Percentiles rank a stretch among this genome's conserved stretches.
phyloP scores from a whole-genome alignment of 2,113 vertebrate species.

The Machaerirhynchus nigripectus region DNA sequence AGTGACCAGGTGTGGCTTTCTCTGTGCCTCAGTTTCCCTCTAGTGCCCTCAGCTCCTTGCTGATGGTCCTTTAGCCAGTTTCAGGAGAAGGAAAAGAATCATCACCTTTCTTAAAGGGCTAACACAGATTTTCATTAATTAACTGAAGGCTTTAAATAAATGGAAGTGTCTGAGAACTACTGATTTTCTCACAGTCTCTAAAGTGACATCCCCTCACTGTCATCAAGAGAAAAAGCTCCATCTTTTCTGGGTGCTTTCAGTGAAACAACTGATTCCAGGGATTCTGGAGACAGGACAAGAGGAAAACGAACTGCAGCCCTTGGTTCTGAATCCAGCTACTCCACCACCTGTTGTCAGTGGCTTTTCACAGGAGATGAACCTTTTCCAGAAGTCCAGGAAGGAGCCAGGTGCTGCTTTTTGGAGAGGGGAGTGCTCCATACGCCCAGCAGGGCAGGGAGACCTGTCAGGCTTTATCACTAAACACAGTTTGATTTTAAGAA shows the following conservation, averaged over 20 bases:
- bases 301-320: neutral
- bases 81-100: neutral
- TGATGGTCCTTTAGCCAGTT: neutral
- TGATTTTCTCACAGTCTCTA: neutral
- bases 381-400: neutral
- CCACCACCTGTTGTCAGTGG: neutral
- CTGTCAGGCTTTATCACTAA: fast-evolving
- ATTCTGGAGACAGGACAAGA: neutral
- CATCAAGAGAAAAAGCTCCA: neutral
- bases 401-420: neutral
- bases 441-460: neutral
- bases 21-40: neutral
- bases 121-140: neutral
- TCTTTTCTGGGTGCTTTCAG: neutral
- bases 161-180: neutral
- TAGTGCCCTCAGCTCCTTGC: neutral
- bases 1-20: neutral
- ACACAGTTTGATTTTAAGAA: neutral
- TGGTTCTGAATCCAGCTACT: neutral
- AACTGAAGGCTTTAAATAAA: neutral
- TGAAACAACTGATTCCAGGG: neutral
- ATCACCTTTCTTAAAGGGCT: neutral
- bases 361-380: neutral
- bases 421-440: fast-evolving
- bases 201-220: neutral